Percentiles rank a stretch among this genome's conserved stretches.
Evolutionary conservation across 2,797 vertebrate species (phyloP).

Genomic region (Linurgus olivaceus): DNA sequence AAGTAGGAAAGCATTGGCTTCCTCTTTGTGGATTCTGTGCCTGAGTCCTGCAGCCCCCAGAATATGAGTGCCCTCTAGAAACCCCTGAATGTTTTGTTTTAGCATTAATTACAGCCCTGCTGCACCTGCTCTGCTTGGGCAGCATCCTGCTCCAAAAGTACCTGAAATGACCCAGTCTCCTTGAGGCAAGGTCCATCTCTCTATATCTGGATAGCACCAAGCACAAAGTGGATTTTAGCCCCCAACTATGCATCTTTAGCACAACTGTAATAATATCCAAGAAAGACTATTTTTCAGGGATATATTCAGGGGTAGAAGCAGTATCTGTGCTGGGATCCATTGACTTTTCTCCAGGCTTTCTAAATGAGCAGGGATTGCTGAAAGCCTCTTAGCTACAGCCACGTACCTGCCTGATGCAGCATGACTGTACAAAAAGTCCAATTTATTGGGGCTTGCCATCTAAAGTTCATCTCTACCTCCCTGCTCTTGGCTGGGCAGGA

Average conservation of each 20-base stretch:
- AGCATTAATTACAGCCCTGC: neutral
- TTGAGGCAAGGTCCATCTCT: neutral
- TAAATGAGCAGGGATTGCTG: neutral
- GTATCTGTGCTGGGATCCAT: neutral
- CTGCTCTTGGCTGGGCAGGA: neutral
- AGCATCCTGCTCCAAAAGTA: neutral
- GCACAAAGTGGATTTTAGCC: neutral
- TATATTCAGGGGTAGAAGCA: neutral
- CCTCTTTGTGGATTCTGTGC: neutral
- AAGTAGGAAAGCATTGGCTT: neutral
- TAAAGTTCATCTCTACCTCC: neutral
- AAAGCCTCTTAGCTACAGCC: neutral
- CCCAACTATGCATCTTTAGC: neutral
- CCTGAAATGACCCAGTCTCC: neutral
- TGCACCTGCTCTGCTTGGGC: neutral
- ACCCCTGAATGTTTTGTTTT: neutral
- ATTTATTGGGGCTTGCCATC: neutral
- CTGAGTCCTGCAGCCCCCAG: neutral
- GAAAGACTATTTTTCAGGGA: neutral
- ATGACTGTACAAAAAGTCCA: neutral
- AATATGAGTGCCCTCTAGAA: neutral
- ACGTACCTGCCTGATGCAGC: neutral
- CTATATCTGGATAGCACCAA: neutral
- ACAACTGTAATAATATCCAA: neutral
- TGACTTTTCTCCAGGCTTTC: neutral